Evolutionary conservation across 2,113 vertebrate species (phyloP), one percentile per base, ranked within the genome.

Genomic region (Apus apus): DNA sequence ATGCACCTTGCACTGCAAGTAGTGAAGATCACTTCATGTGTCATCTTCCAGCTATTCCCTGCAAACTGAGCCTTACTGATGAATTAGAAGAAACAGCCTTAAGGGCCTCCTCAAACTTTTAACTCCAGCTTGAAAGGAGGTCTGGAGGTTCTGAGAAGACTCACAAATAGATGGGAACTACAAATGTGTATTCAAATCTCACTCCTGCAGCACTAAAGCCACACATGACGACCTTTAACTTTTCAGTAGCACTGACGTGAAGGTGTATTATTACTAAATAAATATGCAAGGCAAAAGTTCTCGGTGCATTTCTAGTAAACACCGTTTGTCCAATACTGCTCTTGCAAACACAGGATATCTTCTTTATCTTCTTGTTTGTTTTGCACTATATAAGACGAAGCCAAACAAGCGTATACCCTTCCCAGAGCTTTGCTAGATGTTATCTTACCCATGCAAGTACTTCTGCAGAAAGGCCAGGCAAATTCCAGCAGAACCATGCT

Each of bases 281-380:
- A 96, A 91, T 70, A 95, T 38, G 70, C 84, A 94, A 78, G 27
- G 65, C 50, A 61, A 90, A 96, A 94, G 38, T 87, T 94, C 76
- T 85, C 83, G 3, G 12, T 50, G 90, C 80, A 54, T 95, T 53
- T 90, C 73, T 50, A 86, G 83, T 89, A 96, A 94, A 94, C 91
- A 92, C 7, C 2, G 15, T 9, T 65, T 87, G 85, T 76, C 83
- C 88, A 92, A 21, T 65, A 65, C 48, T 71, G 79, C 76, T 96
- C 68, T 74, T 40, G 85, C 83, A 96, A 96, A 88, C 76, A 95
- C 8, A 78, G 72, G 91, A 38, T 95, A 95, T 80, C 92, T 90
- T 74, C 87, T 83, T 81, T 75, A 96, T 93, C 92, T 95, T 60
- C 90, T 86, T 96, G 92, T 88, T 97, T 94, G 94, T 88, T 96